phyloP scores from a whole-genome alignment of 2,888 invertebrate species.

The Drosophila falleni region DNA sequence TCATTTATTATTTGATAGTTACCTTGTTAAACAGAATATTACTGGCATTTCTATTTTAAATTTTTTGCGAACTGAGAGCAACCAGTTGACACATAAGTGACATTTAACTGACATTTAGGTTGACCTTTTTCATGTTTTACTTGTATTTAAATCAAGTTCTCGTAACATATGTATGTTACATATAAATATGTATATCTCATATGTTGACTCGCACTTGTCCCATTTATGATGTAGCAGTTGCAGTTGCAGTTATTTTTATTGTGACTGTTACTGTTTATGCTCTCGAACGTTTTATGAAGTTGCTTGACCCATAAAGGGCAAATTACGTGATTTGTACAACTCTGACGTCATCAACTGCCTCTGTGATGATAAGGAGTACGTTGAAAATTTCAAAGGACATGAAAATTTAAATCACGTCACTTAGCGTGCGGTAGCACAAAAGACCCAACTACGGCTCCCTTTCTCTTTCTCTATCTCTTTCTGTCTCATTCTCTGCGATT shows the following conservation, averaged over 20 bases:
- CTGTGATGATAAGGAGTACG: constrained; percentile 8
- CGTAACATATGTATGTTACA: constrained; percentile 2
- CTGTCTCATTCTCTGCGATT: not conserved
- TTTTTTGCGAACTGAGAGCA: not conserved
- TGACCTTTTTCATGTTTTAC: constrained; percentile 13
- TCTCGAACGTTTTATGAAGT: constrained; percentile 34
- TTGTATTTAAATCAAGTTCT: constrained; percentile 22
- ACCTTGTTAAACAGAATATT: not conserved
- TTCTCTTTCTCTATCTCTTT: not conserved
- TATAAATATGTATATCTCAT: constrained; percentile 6
- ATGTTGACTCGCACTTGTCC: constrained; percentile 41
- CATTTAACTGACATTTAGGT: constrained; percentile 43
- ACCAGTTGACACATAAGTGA: constrained; percentile 29
- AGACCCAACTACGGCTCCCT: constrained; percentile 27
- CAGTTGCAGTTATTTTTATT: constrained; percentile 15
- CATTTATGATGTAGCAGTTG: constrained; percentile 10
- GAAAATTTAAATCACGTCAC: constrained; percentile 76
- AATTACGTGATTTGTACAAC: constrained; percentile 70
- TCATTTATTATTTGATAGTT: not conserved
- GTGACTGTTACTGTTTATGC: constrained; percentile 49
- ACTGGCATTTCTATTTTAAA: not conserved
- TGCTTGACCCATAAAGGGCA: constrained; percentile 64
- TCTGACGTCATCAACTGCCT: constrained; percentile 40
- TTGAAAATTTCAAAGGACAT: constrained; percentile 66
- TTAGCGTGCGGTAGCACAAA: constrained; percentile 56